phyloP scores from a whole-genome alignment of 2,888 invertebrate species.

The Ptilodon capucinus region DNA sequence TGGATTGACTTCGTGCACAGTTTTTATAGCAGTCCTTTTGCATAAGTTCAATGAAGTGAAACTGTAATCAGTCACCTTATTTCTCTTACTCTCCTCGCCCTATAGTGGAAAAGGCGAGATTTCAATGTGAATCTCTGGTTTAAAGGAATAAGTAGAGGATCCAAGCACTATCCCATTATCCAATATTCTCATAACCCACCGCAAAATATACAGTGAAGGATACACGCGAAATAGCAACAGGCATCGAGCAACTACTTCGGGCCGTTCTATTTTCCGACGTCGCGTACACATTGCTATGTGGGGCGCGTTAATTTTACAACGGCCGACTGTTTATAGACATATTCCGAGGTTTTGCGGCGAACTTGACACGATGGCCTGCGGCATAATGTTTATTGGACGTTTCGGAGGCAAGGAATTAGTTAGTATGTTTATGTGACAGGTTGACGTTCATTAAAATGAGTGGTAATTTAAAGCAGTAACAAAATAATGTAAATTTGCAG shows the following conservation, averaged over 20 bases:
- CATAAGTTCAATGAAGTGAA: too few relatives aligned
- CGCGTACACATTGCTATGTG: constrained; percentile 18
- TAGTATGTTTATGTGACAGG: not conserved
- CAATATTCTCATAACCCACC: not conserved
- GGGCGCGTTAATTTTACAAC: constrained; percentile 29
- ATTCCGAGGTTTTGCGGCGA: constrained; percentile 39
- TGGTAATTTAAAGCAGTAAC: not conserved
- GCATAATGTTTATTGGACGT: constrained; percentile 1
- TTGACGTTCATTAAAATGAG: not conserved
- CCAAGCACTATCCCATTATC: not conserved
- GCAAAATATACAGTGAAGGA: not conserved
- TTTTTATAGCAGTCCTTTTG: too few relatives aligned
- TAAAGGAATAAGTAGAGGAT: not conserved
- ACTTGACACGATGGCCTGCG: constrained; percentile 48
- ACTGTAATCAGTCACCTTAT: too few relatives aligned
- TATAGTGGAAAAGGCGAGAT: too few relatives aligned
- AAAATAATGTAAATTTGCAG: not conserved
- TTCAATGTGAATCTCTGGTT: too few relatives aligned
- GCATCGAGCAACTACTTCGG: constrained; percentile 7
- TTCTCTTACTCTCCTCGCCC: too few relatives aligned
- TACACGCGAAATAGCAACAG: not conserved
- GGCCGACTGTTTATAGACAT: constrained; percentile 38
- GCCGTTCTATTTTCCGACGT: constrained; percentile 32
- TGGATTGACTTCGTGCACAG: too few relatives aligned
- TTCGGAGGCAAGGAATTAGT: not conserved